Conservation (phyloP, 2,888 invertebrate genomes). For the Antitype chi region DNA sequence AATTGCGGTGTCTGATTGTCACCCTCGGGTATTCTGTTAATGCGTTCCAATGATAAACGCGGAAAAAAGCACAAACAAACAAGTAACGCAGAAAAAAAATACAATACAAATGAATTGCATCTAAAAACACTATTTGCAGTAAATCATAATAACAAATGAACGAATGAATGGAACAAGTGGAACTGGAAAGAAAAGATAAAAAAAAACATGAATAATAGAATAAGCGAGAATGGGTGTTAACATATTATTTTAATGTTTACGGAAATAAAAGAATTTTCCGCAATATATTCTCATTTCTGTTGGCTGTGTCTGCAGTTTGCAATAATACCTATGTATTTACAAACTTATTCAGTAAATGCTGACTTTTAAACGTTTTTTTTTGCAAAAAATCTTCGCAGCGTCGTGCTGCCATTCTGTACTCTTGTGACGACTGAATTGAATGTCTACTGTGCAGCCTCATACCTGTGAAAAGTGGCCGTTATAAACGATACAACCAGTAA, state of each 20-base stretch:
- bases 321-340: too few species aligned
- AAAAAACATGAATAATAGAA: slow-evolving; percentile 4
- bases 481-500: background rate
- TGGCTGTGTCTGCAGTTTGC: too few species aligned
- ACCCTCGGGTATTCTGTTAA: too few species aligned
- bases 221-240: too few species aligned
- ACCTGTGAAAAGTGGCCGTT: slow-evolving; percentile 6
- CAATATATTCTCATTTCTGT: too few species aligned
- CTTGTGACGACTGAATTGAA: slow-evolving; percentile 24
- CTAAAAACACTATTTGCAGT: slow-evolving; percentile 37
- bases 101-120: slow-evolving; percentile 28
- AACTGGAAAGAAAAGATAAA: slow-evolving; percentile 29
- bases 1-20: too few species aligned
- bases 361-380: too few species aligned
- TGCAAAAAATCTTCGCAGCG: background rate
- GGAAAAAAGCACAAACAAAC: too few species aligned
- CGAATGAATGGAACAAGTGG: slow-evolving; percentile 3
- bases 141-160: slow-evolving; percentile 47
- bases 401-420: background rate
- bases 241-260: too few species aligned
- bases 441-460: background rate
- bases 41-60: too few species aligned
- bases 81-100: background rate
- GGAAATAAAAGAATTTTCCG: too few species aligned
- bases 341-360: too few species aligned